Evolutionary conservation across 2,113 vertebrate genomes (phyloP).

Genomic region (Psettodes erumei): DNA sequence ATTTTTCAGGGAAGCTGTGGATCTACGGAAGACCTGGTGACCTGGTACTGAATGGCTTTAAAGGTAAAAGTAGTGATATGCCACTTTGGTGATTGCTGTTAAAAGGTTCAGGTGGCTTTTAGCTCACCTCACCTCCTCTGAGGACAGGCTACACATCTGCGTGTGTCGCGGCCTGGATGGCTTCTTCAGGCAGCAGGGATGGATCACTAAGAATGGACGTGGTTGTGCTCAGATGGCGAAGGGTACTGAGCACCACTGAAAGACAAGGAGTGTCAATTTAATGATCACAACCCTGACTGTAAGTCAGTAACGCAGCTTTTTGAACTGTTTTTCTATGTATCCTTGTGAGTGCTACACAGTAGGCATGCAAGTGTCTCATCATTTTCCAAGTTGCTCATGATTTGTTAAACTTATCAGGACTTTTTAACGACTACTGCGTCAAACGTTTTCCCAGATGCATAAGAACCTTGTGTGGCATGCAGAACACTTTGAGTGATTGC

Average conservation of each 20-base stretch:
- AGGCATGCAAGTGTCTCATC: not conserved
- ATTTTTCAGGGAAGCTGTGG: slow-evolving; percentile 3
- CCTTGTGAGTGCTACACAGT: not conserved
- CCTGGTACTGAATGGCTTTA: slow-evolving; percentile 8
- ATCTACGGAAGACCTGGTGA: slow-evolving; percentile 34
- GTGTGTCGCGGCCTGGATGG: slow-evolving; percentile 81
- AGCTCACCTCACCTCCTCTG: slow-evolving; percentile 7
- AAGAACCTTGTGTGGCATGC: not conserved
- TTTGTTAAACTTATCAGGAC: not conserved
- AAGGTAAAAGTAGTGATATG: slow-evolving; percentile 30
- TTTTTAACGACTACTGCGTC: not conserved
- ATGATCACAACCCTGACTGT: not conserved
- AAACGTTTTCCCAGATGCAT: not conserved
- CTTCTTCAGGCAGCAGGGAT: slow-evolving; percentile 88
- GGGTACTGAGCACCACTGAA: slow-evolving; percentile 90
- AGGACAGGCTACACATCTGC: slow-evolving; percentile 75
- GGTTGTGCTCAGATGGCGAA: slow-evolving; percentile 90
- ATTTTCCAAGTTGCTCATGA: not conserved
- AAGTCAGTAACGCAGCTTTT: not conserved
- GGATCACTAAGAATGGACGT: slow-evolving; percentile 93
- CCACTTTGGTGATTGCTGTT: not conserved
- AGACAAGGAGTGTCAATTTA: slow-evolving; percentile 27
- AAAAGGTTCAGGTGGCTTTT: not conserved
- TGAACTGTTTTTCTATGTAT: not conserved
- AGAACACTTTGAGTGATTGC: not conserved